Percentiles rank a stretch among this genome's conserved stretches.
Evolutionary conservation across 2,113 vertebrate species (phyloP).

Genomic region (Dolichotis patagonum): DNA sequence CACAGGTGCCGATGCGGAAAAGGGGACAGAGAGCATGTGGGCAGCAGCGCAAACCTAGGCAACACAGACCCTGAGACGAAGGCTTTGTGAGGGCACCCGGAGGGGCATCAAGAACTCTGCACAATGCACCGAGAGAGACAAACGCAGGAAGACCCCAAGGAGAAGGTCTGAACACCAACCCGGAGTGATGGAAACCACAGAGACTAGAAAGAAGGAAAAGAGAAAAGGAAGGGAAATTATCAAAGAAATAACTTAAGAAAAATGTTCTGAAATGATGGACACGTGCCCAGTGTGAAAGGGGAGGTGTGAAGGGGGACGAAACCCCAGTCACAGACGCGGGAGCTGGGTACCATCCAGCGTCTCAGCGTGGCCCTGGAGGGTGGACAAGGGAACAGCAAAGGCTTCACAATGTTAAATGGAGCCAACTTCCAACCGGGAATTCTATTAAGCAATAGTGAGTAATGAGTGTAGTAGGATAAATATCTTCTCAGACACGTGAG

Average conservation of each 20-base stretch:
- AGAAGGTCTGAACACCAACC: neutral
- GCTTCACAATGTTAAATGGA: neutral
- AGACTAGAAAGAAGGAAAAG: neutral
- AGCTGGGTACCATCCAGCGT: neutral
- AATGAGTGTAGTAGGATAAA: neutral
- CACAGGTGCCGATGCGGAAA: neutral
- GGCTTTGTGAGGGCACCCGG: no score
- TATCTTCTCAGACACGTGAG: neutral
- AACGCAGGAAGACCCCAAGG: neutral
- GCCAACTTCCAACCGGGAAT: neutral
- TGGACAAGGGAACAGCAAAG: neutral
- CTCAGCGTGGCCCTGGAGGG: neutral
- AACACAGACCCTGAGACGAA: neutral
- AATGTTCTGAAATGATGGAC: neutral
- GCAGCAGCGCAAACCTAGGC: neutral
- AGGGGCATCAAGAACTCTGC: neutral
- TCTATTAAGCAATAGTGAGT: neutral
- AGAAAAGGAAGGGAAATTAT: neutral
- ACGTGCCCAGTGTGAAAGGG: neutral
- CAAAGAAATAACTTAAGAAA: neutral
- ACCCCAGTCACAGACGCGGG: neutral
- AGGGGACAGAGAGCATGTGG: neutral
- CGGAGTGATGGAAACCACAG: neutral
- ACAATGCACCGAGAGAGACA: neutral
- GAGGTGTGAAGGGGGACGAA: accelerated